phyloP scores from a whole-genome alignment of 2,113 vertebrate species.

The Oreocharis arfaki region DNA sequence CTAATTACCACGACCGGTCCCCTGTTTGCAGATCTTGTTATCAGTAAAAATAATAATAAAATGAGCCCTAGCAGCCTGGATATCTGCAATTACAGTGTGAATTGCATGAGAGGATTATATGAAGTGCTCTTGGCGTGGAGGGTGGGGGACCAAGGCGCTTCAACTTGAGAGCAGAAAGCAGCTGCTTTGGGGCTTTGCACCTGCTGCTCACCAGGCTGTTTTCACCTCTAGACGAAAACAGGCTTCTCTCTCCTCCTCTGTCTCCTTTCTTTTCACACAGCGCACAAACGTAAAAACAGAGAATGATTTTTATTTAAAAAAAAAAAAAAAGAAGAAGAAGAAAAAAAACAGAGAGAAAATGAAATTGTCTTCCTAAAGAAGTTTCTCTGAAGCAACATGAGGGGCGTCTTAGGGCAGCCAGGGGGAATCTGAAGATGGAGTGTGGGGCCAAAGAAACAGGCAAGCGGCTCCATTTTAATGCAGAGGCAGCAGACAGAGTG shows the following conservation, averaged over 20 bases:
- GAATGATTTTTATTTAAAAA: background rate
- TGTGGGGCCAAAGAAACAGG: constrained; percentile 25
- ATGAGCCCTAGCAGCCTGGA: constrained; percentile 72
- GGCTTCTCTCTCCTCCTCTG: constrained; percentile 48
- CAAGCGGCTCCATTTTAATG: constrained; percentile 75
- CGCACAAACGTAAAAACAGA: constrained; percentile 40
- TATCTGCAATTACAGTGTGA: constrained; percentile 87
- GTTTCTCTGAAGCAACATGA: constrained; percentile 18
- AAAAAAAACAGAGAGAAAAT: background rate
- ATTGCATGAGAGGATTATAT: constrained; percentile 87
- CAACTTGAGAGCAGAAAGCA: constrained; percentile 78
- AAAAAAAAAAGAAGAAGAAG: background rate
- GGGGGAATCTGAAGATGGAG: constrained; percentile 50
- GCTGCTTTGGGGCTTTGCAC: constrained; percentile 84
- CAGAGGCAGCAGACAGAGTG: constrained; percentile 73
- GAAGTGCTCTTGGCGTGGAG: constrained; percentile 83
- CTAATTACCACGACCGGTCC: constrained; percentile 73
- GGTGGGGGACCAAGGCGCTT: constrained; percentile 71
- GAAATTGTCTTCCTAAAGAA: constrained; percentile 24
- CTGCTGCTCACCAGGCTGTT: constrained; percentile 83
- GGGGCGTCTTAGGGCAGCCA: constrained; percentile 26
- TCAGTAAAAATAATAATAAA: constrained; percentile 75
- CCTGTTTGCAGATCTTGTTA: constrained; percentile 74
- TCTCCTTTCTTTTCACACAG: constrained; percentile 58
- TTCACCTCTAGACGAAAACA: constrained; percentile 78